Conservation (phyloP, 2,797 vertebrate genomes). For the Hippopotamyrus pictus region DNA sequence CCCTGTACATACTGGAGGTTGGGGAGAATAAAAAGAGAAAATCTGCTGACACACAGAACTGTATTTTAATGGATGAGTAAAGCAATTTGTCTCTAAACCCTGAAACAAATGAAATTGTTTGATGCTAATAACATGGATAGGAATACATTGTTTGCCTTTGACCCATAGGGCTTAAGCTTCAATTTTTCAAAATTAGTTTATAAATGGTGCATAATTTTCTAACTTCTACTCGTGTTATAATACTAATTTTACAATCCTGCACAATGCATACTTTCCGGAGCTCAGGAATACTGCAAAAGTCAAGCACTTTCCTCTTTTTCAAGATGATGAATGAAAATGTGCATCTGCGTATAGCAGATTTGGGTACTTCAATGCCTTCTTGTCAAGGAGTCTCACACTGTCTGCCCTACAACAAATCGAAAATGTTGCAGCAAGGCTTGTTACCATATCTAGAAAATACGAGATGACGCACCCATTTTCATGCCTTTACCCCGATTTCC, state of each 20-base stretch:
- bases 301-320: background rate
- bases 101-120: background rate
- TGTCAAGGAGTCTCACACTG: background rate
- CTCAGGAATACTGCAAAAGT: background rate
- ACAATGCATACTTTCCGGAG: background rate
- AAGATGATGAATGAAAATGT: background rate
- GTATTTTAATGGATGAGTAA: background rate
- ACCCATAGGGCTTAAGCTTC: background rate
- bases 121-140: background rate
- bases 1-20: background rate
- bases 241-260: background rate
- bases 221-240: background rate
- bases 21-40: background rate
- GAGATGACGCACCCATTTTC: background rate
- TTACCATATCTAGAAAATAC: background rate
- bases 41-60: background rate
- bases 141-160: background rate
- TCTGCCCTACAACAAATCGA: background rate
- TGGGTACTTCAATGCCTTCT: background rate
- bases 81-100: background rate
- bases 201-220: background rate
- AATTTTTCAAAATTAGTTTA: background rate
- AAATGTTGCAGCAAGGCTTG: background rate
- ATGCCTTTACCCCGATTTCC: background rate
- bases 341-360: background rate